Evolutionary conservation across 2,113 vertebrate species (phyloP), one percentile per base, ranked within the genome.

Genomic region (Clarias batrachus): DNA sequence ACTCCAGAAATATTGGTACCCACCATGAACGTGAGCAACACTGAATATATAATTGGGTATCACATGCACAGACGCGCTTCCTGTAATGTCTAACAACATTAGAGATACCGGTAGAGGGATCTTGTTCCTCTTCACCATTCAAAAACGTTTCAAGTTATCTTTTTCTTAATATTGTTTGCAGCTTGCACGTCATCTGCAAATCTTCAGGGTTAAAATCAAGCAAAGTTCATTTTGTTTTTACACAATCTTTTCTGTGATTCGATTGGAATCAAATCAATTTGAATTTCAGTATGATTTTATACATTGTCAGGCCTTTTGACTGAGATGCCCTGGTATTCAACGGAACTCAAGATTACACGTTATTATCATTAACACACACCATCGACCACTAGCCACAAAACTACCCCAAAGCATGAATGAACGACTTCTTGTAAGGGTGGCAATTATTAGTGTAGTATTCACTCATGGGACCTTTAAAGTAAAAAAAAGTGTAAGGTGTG

Each of bases 1-100:
- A 27, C 74, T 56, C 2, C 25, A 56, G 74, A 78, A 78, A 17
- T 19, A 56, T 56, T 78, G 52, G 52, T 56, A 27, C 13, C 30
- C 21, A 37, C 37, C 16, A 37, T 23, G 9, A 60, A 12, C 23
- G 27, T 59, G 27, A 33, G 77, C 77, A 59, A 54, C n/a, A 54
- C 17, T 27, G 30, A 78, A 78, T 57, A 11, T 57, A 78, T 23
- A 33, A 13, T 52, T 60, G 25, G 25, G 27, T 56, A 78, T 78
- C 74, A 60, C 78, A 60, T 59, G 77, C 52, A 37, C 56, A 2
- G 27, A 59, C 17, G 27, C 10, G 3, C 56, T 79, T 79, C 16
- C 54, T 80, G 78, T 60, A 80, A 80, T 23, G 30, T 60, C 57
- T 80, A 80, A 59, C 56, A 14, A 80, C 27, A 57, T 60, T 60